Evolutionary conservation across 37 sponge, comb jelly and placozoan species (phyloP), one percentile per base, ranked within the genome.

Genomic region (Dysidea cf. avara): DNA sequence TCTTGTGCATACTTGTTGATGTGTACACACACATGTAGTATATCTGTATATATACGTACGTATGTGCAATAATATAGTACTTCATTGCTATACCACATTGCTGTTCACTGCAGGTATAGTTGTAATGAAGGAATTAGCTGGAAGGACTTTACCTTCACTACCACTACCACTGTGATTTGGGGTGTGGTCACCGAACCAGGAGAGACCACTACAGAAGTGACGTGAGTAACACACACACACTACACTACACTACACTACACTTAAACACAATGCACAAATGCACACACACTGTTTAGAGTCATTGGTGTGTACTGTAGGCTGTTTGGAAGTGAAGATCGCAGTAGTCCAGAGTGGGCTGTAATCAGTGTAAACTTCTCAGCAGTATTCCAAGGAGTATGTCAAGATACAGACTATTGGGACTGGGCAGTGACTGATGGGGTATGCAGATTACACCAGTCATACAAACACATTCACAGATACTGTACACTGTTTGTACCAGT

Each of bases 181-280:
- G 99, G 99, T 47, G 84, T 94, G 21, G 43, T 88, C 39, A 89
- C 95, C 21, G 99, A 98, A 43, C 99, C 95, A 21, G 95, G 93
- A 9, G 90, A 98, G 72, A 33, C 28, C 14, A 87, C 99, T 24
- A 85, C 92, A 17, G 85, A 64, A 21, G 78, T 90, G 53, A 84
- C 76, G 88, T 87, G 28, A 76, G 77, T 28, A 39, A 21, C 36
- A n/a, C n/a, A n/a, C n/a, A n/a, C n/a, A n/a, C n/a, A n/a, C n/a
- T n/a, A n/a, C n/a, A n/a, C n/a, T n/a, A n/a, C n/a, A n/a, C n/a
- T n/a, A n/a, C n/a, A n/a, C n/a, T n/a, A n/a, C n/a, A n/a, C n/a
- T n/a, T n/a, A n/a, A n/a, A n/a, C n/a, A n/a, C n/a, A n/a, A n/a
- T n/a, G n/a, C n/a, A n/a, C n/a, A n/a, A n/a, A n/a, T n/a, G n/a